Conservation (phyloP, 2,888 invertebrate genomes). For the Leuctra nigra region DNA sequence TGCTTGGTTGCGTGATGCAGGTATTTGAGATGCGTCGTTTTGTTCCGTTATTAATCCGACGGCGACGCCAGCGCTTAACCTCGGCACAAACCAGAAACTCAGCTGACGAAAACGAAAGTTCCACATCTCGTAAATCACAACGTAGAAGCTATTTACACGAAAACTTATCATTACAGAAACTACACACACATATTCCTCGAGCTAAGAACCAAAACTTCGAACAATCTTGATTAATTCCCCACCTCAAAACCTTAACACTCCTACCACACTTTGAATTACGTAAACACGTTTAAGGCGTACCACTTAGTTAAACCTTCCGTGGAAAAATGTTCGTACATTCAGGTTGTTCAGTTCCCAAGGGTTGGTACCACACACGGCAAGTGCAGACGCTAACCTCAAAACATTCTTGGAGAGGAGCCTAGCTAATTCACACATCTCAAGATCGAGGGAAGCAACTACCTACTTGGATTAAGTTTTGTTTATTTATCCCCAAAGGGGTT, state of each 20-base stretch:
- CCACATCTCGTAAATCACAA: conserved; percentile 1
- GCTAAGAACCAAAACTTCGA: conserved; percentile 10
- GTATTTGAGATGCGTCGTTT: no score
- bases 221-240: conserved; percentile 17
- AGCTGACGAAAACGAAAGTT: conserved; percentile 5
- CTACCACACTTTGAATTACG: background rate
- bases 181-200: no score
- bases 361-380: background rate
- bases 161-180: conserved; percentile 14
- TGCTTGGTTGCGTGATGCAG: no score
- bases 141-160: conserved; percentile 12
- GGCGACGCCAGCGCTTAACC: no score
- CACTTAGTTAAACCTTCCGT: conserved; percentile 2
- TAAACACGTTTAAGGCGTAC: conserved; percentile 15
- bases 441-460: no score
- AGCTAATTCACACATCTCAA: conserved; percentile 5
- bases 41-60: no score
- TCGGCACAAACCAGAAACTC: no score
- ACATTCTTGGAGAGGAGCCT: no score
- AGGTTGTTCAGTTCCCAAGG: conserved; percentile 12
- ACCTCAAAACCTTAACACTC: conserved; percentile 12
- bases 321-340: conserved; percentile 13
- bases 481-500: conserved; percentile 13
- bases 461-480: conserved; percentile 18
- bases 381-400: background rate